Evolutionary conservation across 2,888 invertebrate species (phyloP).

Genomic region (Leptinotarsa tumamoca): DNA sequence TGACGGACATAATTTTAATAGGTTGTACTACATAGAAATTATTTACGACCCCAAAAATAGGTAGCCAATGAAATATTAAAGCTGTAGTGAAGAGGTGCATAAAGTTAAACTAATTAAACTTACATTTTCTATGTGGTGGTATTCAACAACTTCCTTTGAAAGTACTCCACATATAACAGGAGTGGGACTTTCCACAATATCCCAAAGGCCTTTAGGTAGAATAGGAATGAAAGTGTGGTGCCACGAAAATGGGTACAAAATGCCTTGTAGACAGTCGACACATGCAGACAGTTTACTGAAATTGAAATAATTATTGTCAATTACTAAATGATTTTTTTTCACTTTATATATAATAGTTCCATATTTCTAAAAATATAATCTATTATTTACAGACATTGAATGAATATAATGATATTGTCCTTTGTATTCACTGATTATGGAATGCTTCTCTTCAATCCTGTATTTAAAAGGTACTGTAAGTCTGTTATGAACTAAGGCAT

Average conservation of each 20-base stretch:
- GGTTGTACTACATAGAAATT: background rate
- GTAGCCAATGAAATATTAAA: too few species aligned
- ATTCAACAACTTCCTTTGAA: slow-evolving; percentile 63
- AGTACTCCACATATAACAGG: slow-evolving; percentile 83
- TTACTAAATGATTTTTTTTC: background rate
- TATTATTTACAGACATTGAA: too few species aligned
- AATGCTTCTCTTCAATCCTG: too few species aligned
- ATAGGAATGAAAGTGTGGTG: slow-evolving; percentile 85
- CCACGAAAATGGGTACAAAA: slow-evolving; percentile 87
- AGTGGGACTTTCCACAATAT: slow-evolving; percentile 79
- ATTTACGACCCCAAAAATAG: too few species aligned
- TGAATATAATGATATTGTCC: too few species aligned
- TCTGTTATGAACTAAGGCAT: too few species aligned
- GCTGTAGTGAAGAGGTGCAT: too few species aligned
- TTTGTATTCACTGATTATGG: too few species aligned
- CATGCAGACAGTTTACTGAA: slow-evolving; percentile 78
- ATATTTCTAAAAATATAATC: too few species aligned
- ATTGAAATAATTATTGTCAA: slow-evolving; percentile 45
- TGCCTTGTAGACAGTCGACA: slow-evolving; percentile 79
- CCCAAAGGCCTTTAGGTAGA: slow-evolving; percentile 77
- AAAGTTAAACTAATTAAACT: slow-evolving; percentile 43
- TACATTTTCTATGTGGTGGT: slow-evolving; percentile 71
- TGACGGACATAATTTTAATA: background rate
- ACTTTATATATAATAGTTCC: background rate
- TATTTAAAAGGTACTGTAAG: too few species aligned